Base-by-base conservation (phyloP, 2,888 invertebrate species). In the Noctua comes region DNA sequence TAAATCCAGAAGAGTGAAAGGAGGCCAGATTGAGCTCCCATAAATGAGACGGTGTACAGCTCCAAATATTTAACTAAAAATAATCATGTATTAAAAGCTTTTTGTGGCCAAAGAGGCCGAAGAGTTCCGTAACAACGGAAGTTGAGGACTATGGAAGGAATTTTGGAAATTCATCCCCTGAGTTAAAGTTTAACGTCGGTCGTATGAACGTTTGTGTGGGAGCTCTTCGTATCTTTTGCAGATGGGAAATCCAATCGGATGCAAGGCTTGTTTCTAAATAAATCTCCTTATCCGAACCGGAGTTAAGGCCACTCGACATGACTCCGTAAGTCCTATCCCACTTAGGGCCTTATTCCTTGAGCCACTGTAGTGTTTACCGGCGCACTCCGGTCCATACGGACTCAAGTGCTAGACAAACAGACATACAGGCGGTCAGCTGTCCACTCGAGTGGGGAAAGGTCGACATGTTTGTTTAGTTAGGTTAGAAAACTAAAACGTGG, bases 381-480 rank as follows among this genome's bases (percentile, higher is more conserved):
- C 54, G 72, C n/a, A 36, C 77, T 80, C 36, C 43, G 57, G 16
- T 59, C 86, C n/a, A 54, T 74, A 57, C 48, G 18, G 8, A 8
- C 43, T 74, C 74, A n/a, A 85, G 86, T 77, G 84, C 64, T 48
- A n/a, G 40, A 21, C 66, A 62, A 79, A 79, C 66, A 73, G 51
- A 48, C 43, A 24, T 27, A 48, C 64, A 65, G 57, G 36, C 69
- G 76, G 85, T 66, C 77, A 77, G 83, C 57, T 43, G 86, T 24
- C 65, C 77, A 65, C 75, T 83, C 31, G 72, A 70, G 16, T n/a
- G 51, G 76, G 18, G 43, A 62, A 46, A 54, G 68, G 21, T 65
- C 57, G 66, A 66, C n/a, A 40, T 66, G 57, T 73, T 57, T 76
- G 57, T 59, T 24, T 24, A 75, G 36, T 36, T 75, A 27, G 27